These are phyloP conservation scores for Dolichotis patagonum DNA, from an alignment of 2,113 vertebrate genomes.

Conservation along the genomic window DNA sequence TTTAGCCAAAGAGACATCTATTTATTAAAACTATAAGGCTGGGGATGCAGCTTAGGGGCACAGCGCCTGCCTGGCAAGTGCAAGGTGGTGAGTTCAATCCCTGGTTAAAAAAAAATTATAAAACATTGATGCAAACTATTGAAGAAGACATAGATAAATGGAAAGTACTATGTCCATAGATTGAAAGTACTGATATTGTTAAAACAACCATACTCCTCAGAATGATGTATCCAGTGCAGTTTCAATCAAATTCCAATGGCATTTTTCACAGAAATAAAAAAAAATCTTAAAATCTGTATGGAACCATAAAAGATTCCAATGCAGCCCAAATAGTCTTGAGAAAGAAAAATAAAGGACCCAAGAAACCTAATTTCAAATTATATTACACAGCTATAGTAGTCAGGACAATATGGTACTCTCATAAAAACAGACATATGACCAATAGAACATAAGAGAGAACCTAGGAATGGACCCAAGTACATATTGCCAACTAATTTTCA, in stretches of 20 bases:
- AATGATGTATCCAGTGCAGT: neutral
- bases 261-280: conserved; percentile 33
- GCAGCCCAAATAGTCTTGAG: neutral
- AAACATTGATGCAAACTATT: neutral
- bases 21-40: neutral
- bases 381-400: neutral
- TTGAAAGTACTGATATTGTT: neutral
- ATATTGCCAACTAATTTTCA: neutral
- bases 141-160: neutral
- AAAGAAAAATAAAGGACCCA: neutral
- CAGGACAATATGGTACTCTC: neutral
- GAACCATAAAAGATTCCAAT: neutral
- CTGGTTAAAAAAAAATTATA: neutral
- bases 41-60: too few species aligned
- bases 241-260: neutral
- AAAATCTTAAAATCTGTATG: neutral
- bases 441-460: neutral
- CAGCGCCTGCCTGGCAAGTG: too few species aligned
- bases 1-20: neutral
- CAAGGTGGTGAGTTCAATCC: too few species aligned
- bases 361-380: neutral
- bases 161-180: neutral
- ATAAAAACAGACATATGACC: neutral
- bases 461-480: neutral
- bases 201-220: neutral